A percentile compares a stretch with the other conserved stretches of the same genome.
These are phyloP conservation scores for Cossypha caffra DNA, from an alignment of 2,797 vertebrate species.

Conservation along the genomic window DNA sequence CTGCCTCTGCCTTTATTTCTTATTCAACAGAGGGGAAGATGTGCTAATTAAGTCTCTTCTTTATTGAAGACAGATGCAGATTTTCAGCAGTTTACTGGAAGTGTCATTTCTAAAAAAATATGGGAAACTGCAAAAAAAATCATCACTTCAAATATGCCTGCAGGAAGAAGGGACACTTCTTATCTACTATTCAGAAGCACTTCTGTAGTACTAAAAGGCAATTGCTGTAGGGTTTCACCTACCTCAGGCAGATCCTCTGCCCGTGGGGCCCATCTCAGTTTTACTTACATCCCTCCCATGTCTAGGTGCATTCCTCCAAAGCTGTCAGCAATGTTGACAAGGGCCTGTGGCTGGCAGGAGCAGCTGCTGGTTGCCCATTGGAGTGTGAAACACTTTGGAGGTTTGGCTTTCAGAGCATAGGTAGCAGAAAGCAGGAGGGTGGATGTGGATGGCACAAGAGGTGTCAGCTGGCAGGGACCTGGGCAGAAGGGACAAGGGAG, in stretches of 20 bases:
- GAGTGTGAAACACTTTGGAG: no score
- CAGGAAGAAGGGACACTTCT: background rate
- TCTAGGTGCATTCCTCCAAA: no score
- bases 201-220: background rate
- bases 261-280: accelerated
- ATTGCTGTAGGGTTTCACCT: background rate
- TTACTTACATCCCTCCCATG: no score
- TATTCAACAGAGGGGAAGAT: conserved; percentile 11
- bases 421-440: no score
- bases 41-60: conserved; percentile 37
- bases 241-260: background rate
- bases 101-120: conserved; percentile 25
- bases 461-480: no score
- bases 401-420: no score
- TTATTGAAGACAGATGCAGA: conserved; percentile 31
- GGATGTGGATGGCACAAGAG: no score
- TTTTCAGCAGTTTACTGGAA: conserved; percentile 49
- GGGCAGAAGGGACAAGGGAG: background rate
- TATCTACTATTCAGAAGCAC: background rate
- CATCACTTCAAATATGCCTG: background rate
- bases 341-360: no score
- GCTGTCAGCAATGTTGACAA: no score
- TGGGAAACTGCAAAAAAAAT: background rate
- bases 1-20: background rate
- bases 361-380: no score